phyloP scores from a whole-genome alignment of 2,888 invertebrate species.

The Drosophila hawaiiensis region DNA sequence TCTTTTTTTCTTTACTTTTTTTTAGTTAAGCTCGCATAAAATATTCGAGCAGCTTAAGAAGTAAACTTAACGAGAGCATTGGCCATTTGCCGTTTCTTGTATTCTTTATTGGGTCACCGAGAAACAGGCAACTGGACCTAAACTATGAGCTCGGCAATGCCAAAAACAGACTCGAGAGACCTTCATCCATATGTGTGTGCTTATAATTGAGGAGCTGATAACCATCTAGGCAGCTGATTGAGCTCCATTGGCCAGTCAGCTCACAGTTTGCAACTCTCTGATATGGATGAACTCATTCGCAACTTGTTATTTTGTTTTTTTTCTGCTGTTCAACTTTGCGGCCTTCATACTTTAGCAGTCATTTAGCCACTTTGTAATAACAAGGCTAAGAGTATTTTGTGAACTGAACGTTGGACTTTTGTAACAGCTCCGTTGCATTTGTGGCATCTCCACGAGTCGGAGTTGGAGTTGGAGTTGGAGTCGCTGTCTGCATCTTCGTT shows the following conservation, averaged over 20 bases:
- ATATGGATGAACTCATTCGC: slow-evolving; percentile 2
- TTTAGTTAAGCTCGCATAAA: slow-evolving; percentile 6
- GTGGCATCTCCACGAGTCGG: slow-evolving; percentile 15
- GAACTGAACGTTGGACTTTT: slow-evolving; percentile 48
- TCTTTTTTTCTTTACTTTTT: not conserved
- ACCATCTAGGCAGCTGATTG: slow-evolving; percentile 40
- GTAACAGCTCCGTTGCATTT: slow-evolving; percentile 25
- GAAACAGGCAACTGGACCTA: slow-evolving; percentile 7
- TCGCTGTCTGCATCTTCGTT: slow-evolving; percentile 17
- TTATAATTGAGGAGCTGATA: slow-evolving; percentile 10
- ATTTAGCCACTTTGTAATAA: slow-evolving; percentile 78
- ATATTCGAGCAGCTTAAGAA: slow-evolving; percentile 26
- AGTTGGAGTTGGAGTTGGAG: not conserved
- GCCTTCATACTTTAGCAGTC: slow-evolving; percentile 37
- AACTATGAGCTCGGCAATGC: slow-evolving; percentile 18
- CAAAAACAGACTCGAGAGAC: slow-evolving; percentile 3
- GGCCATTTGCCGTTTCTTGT: slow-evolving; percentile 33
- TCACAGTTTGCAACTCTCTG: not conserved
- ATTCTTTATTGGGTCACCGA: slow-evolving; percentile 34
- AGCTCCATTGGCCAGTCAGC: slow-evolving; percentile 32
- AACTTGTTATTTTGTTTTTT: not conserved
- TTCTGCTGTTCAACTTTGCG: not conserved
- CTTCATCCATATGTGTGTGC: not conserved
- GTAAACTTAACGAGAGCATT: slow-evolving; percentile 34
- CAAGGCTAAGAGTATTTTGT: slow-evolving; percentile 77